Base-by-base conservation (phyloP, 2,113 vertebrate species). In the Leptosomus discolor region DNA sequence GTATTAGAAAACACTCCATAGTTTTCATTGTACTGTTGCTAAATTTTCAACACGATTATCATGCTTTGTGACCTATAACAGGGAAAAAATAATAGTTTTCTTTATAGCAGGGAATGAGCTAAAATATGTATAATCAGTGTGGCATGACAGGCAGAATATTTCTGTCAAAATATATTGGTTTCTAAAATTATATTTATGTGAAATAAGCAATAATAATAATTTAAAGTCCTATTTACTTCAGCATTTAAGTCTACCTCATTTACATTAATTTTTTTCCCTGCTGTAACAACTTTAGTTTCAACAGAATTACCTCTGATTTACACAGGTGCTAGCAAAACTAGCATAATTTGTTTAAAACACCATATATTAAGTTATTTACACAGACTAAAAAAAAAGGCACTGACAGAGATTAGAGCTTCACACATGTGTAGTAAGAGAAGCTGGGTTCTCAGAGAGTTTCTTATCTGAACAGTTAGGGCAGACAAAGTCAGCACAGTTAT, bases 121-220 rank as follows among this genome's bases (percentile, higher is more conserved):
- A 61, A 88, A 93, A 97, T 92, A 91, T 41, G 29, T 88, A 79
- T 90, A 95, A 90, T 80, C 85, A 90, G 36, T 4, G 5, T 45
- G 15, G 18, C 26, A 79, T 90, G 81, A 92, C 74, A 86, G 27
- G 61, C 19, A 85, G 57, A 95, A 58, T 96, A 93, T 83, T 94
- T 95, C 74, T 92, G 87, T 69, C 92, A 92, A 96, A 94, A 93
- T 93, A 88, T 73, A 93, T 69, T 85, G 88, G 85, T 85, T 94
- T 93, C 50, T 90, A 61, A 69, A 95, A 92, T 70, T 67, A 67
- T 89, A 79, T 95, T 95, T 94, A 85, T 75, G 75, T 95, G 56
- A 82, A 96, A 94, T 89, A 9, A 50, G 80, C 43, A 97, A 80
- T 94, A 93, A 90, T 95, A 94, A 89, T 95, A 90, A 95, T 90